Base-by-base conservation (phyloP, 1,140 invertebrate species). In the Rhopalosiphum maidis region DNA sequence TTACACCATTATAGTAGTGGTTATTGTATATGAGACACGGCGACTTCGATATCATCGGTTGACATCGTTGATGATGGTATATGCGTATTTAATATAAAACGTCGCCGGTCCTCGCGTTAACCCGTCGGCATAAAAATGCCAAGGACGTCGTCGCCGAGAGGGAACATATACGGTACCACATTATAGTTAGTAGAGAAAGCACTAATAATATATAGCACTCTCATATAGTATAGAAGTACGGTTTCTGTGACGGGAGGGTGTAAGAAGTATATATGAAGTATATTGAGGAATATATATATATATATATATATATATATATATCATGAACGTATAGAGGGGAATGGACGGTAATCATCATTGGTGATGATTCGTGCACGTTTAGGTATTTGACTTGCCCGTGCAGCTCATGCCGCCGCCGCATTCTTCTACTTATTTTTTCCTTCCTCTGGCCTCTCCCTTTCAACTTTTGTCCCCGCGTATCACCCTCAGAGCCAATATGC, bases 351-450 rank as follows among this genome's bases (percentile, higher is more conserved):
- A 90, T 90, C 88, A 41, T 90, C 51, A 46, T 60, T 11, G 88
- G 35, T 60, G 88, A 90, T 90, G 88, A 90, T 90, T 90, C 88
- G 88, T 37, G 54, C 88, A 90, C 88, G 88, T 90, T 90, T 90
- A 90, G 88, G 88, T 60, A 90, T 90, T 90, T 37, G 88, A 60
- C 88, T 90, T 60, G 35, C 48, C n/a, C 41, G 41, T 30, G 46
- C 46, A n/a, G n/a, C n/a, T 51, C 46, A 51, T 88, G 46, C 46
- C 46, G 35, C 37, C 35, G 88, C 25, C 88, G 54, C 88, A 90
- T 90, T 90, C 88, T 90, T 90, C 37, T 60, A 90, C 88, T 90
- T 90, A 90, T 90, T 90, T 89, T 89, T 89, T 89, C 48, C 86
- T 5, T 48, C 30, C 87, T 2, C 48, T 22, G 48, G n/a, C 46